Evolutionary conservation across 23 tunicate genomes (phyloP).

Genomic region (Halocynthia aurantium): DNA sequence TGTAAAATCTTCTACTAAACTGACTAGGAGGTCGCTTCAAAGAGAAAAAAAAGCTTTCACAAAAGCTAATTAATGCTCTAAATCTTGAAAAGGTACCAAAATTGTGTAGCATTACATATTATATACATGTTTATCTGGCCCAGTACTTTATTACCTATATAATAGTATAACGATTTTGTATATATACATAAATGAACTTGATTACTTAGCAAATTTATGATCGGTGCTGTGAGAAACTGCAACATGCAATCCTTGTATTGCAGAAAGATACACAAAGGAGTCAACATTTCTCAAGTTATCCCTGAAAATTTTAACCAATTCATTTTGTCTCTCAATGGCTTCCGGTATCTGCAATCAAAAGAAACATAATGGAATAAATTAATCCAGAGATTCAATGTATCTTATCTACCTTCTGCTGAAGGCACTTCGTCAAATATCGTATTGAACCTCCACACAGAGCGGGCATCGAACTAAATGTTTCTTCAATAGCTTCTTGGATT

Average conservation of each 20-base stretch:
- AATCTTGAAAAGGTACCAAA: no score
- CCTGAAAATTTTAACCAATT: constrained; percentile 20
- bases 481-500: constrained; percentile 27
- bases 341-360: neutral
- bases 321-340: constrained; percentile 4
- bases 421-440: constrained; percentile 30
- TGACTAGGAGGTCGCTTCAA: neutral
- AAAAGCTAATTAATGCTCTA: no score
- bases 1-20: neutral
- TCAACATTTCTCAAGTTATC: constrained; percentile 30
- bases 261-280: constrained; percentile 60
- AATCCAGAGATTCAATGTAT: no score
- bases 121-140: no score
- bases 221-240: no score
- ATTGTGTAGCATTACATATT: no score
- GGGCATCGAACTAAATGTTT: constrained; percentile 35
- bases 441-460: constrained; percentile 52
- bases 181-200: no score
- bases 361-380: no score
- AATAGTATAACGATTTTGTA: no score
- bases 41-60: no score
- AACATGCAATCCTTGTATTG: constrained; percentile 31
- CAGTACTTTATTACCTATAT: no score
- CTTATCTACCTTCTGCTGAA: neutral
- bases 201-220: no score